Evolutionary conservation across 1,140 invertebrate species (phyloP).

Genomic region (Zaprionus capensis): DNA sequence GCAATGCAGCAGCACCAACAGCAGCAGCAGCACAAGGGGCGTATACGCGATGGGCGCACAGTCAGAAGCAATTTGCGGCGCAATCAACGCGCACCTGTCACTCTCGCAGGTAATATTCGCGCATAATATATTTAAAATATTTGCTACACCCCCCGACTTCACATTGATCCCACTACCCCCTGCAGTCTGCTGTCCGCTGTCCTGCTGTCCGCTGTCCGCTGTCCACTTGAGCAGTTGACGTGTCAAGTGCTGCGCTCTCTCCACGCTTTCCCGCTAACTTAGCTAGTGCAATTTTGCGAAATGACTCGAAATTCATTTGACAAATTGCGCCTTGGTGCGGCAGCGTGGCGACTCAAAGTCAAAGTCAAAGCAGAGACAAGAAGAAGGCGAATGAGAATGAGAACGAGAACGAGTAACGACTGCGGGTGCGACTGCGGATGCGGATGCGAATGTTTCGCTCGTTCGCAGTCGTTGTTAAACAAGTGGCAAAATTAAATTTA

Average conservation of each 20-base stretch:
- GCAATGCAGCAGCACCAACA: conserved; percentile 39
- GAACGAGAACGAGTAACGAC: neutral
- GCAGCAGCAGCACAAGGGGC: conserved; percentile 10
- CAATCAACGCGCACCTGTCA: conserved; percentile 49
- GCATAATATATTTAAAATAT: conserved; percentile 68
- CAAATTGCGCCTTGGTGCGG: conserved; percentile 63
- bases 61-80: conserved; percentile 48
- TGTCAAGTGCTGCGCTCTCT: conserved; percentile 45
- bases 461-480: conserved; percentile 73
- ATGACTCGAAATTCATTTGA: conserved; percentile 79
- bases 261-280: conserved; percentile 8
- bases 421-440: conserved; percentile 20
- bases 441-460: conserved; percentile 52
- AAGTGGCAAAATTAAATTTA: conserved; percentile 82
- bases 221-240: conserved; percentile 51
- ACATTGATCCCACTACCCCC: neutral
- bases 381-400: neutral
- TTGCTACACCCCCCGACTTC: conserved; percentile 41
- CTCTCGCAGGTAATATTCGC: conserved; percentile 57
- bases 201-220: neutral
- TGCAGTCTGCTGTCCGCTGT: neutral
- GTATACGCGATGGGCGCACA: conserved; percentile 42
- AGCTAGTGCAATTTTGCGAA: conserved; percentile 74
- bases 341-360: conserved; percentile 22
- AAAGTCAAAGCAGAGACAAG: conserved; percentile 37